These are phyloP conservation scores for Grapholita molesta DNA, from an alignment of 1,140 invertebrate species.

Conservation along the genomic window DNA sequence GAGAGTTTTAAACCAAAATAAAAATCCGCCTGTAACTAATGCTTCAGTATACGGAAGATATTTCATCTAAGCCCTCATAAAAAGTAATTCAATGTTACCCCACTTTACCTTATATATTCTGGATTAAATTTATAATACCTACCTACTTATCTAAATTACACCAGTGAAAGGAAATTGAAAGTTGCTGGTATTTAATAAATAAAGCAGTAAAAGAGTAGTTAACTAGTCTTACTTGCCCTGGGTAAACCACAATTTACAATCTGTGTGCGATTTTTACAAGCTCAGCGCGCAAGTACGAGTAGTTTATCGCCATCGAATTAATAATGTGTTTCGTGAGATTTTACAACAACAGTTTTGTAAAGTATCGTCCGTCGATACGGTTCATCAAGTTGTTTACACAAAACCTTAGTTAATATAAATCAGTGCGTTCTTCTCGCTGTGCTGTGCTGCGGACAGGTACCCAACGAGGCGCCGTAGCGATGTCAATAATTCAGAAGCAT, in stretches of 20 bases:
- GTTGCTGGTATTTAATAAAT: not conserved
- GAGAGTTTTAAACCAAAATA: too few relatives aligned
- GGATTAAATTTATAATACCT: too few relatives aligned
- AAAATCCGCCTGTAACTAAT: too few relatives aligned
- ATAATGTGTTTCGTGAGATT: not conserved
- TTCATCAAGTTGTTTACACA: constrained; percentile 6
- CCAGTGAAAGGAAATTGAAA: too few relatives aligned
- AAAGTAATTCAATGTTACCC: too few relatives aligned
- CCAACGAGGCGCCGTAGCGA: constrained; percentile 26
- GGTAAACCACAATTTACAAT: not conserved
- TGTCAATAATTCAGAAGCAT: constrained; percentile 48
- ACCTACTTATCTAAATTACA: too few relatives aligned
- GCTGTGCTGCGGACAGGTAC: not conserved
- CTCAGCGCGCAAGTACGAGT: not conserved
- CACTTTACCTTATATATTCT: too few relatives aligned
- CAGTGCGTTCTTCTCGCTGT: constrained; percentile 28
- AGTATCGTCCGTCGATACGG: not conserved
- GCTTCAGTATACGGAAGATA: too few relatives aligned
- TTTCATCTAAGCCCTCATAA: too few relatives aligned
- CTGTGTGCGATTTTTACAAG: too few relatives aligned
- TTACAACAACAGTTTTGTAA: constrained; percentile 2
- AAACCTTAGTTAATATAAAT: constrained; percentile 36
- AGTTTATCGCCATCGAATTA: not conserved
- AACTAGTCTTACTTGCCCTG: not conserved
- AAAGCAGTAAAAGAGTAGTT: not conserved